phyloP scores from a whole-genome alignment of 2,797 vertebrate genomes.

The Cyclura pinguis region DNA sequence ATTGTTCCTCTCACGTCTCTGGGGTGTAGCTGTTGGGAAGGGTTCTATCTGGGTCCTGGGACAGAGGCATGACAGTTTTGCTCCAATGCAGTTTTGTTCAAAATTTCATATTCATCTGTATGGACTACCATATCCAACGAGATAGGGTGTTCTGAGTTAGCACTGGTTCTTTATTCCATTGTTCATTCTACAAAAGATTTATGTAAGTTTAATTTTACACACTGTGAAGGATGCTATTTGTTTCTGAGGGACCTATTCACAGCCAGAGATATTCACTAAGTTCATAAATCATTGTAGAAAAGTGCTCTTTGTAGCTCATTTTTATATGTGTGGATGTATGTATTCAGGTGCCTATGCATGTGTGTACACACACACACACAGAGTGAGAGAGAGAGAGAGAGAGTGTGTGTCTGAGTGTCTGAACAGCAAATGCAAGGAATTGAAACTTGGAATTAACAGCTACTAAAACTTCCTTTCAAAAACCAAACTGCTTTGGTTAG shows the following conservation, averaged over 20 bases:
- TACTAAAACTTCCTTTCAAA: conserved; percentile 35
- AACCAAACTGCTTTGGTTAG: background rate
- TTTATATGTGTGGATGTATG: background rate
- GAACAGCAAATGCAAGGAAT: conserved; percentile 10
- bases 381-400: too few relatives aligned
- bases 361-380: background rate
- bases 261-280: conserved; percentile 27
- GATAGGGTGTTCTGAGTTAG: conserved; percentile 10
- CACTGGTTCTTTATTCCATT: conserved; percentile 4
- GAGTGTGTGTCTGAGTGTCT: background rate
- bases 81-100: background rate
- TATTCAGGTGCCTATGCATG: too few relatives aligned
- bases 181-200: conserved; percentile 35
- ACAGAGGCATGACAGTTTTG: background rate
- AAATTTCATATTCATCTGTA: conserved; percentile 1
- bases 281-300: conserved; percentile 34
- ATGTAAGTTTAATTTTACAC: conserved; percentile 33
- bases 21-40: too few relatives aligned
- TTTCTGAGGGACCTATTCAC: conserved; percentile 15
- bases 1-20: too few relatives aligned
- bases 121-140: conserved; percentile 13
- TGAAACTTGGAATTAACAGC: conserved; percentile 22
- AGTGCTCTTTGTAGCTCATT: conserved; percentile 4
- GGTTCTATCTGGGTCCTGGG: too few relatives aligned
- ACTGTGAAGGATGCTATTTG: conserved; percentile 29